Evolutionary conservation across 2,113 vertebrate genomes (phyloP).

Genomic region (Bucco capensis): DNA sequence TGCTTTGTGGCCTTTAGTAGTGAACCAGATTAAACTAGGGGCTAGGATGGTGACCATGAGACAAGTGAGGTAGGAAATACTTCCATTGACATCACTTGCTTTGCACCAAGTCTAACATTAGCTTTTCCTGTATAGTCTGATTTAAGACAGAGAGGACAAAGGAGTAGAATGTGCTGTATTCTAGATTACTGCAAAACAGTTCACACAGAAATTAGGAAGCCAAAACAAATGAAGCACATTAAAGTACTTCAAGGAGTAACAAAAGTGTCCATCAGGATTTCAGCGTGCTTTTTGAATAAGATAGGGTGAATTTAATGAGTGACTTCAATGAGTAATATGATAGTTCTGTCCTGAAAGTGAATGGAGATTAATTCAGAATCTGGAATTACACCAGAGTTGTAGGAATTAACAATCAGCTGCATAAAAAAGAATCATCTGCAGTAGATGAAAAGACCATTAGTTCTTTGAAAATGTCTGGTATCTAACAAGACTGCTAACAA

Average conservation of each 20-base stretch:
- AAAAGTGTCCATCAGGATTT: neutral
- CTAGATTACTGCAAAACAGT: neutral
- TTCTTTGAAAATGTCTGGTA: conserved; percentile 7
- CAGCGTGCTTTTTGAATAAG: neutral
- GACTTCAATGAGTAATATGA: conserved; percentile 2
- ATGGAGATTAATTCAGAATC: conserved; percentile 36
- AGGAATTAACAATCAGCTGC: conserved; percentile 33
- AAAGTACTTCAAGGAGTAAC: neutral
- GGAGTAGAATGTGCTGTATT: neutral
- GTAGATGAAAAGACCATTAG: conserved; percentile 23
- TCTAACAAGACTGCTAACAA: neutral
- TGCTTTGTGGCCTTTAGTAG: neutral
- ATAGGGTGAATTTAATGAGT: conserved; percentile 23
- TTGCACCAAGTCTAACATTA: neutral
- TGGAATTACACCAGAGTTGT: conserved; percentile 25
- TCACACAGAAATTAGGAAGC: neutral
- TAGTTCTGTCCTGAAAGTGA: neutral
- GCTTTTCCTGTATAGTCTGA: neutral
- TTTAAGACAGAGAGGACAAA: neutral
- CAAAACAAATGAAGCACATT: neutral
- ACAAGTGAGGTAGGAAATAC: neutral
- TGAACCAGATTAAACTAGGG: neutral
- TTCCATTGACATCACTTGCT: neutral
- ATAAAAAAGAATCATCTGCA: conserved; percentile 7
- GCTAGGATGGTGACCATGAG: neutral